Evolutionary conservation across 2,797 vertebrate species (phyloP).

Genomic region (Clarias laeviceps): DNA sequence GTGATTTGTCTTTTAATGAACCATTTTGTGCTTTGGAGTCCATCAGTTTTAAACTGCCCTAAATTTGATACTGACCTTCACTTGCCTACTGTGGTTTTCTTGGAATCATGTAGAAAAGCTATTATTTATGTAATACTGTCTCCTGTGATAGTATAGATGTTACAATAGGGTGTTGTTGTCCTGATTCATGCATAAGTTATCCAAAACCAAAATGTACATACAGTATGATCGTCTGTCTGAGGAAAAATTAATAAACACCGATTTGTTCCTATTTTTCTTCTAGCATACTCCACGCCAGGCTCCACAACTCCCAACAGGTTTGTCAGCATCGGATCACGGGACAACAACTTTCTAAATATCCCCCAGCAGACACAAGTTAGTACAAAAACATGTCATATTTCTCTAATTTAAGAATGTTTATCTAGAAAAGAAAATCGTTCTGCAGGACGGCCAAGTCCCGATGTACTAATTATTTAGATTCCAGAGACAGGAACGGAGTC

Average conservation of each 20-base stretch:
- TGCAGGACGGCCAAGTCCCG: not conserved
- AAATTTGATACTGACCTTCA: slow-evolving; percentile 70
- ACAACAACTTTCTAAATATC: slow-evolving; percentile 88
- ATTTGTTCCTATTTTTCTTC: slow-evolving; percentile 52
- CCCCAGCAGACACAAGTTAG: slow-evolving; percentile 84
- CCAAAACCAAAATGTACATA: not conserved
- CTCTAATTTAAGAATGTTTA: not conserved
- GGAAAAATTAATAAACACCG: not conserved
- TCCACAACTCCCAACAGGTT: slow-evolving; percentile 86
- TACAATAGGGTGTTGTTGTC: not conserved
- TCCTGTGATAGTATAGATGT: slow-evolving; percentile 24
- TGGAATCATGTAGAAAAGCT: slow-evolving; percentile 12
- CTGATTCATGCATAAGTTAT: not conserved
- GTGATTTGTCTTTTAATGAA: slow-evolving; percentile 26
- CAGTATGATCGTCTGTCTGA: not conserved
- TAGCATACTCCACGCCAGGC: slow-evolving; percentile 85
- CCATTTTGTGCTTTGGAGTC: slow-evolving; percentile 63
- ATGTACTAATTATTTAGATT: slow-evolving; percentile 1
- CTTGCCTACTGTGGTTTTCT: slow-evolving; percentile 16
- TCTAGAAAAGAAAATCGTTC: not conserved
- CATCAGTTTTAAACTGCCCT: slow-evolving; percentile 74
- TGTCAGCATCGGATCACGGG: slow-evolving; percentile 89
- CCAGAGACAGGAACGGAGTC: slow-evolving; percentile 11
- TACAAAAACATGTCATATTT: not conserved
- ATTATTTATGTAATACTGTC: slow-evolving; percentile 34